Conservation (phyloP, 2,888 invertebrate species). For the Ormyrus nitidulus region DNA sequence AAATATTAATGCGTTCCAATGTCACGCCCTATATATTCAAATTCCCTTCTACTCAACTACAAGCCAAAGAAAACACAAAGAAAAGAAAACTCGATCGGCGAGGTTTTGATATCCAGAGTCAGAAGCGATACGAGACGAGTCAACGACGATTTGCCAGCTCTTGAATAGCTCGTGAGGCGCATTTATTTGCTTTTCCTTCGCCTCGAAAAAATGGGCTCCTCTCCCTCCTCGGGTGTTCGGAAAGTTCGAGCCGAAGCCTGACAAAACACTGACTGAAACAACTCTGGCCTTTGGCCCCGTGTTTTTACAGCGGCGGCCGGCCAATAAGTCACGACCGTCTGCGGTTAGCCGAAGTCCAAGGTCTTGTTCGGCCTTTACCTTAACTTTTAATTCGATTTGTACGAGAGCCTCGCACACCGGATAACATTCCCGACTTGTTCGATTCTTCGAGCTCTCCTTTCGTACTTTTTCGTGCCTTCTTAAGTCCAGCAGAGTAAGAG, state of each 20-base stretch:
- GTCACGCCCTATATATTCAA: not conserved
- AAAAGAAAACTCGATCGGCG: not conserved
- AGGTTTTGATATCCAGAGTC: constrained; percentile 19
- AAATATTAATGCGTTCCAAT: constrained; percentile 1
- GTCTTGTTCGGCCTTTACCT: constrained; percentile 28
- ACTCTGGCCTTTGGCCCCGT: constrained; percentile 63
- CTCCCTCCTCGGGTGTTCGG: not conserved
- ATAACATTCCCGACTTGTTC: constrained; percentile 50
- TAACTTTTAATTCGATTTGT: constrained; percentile 55
- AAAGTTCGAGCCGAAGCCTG: constrained; percentile 61
- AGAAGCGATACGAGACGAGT: constrained; percentile 5
- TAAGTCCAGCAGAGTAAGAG: not conserved
- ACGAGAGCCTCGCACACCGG: constrained; percentile 39
- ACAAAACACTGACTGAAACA: constrained; percentile 68
- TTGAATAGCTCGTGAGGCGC: constrained; percentile 23
- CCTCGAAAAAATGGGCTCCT: not conserved
- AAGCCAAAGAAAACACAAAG: not conserved
- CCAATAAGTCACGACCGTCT: constrained; percentile 60
- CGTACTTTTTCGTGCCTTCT: constrained; percentile 39
- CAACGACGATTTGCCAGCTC: constrained; percentile 15
- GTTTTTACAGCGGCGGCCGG: constrained; percentile 62
- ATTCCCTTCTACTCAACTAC: not conserved
- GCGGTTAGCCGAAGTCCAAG: constrained; percentile 31
- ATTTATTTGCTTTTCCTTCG: constrained; percentile 26
- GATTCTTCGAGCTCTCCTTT: not conserved